Evolutionary conservation across 2,113 vertebrate species (phyloP).

Genomic region (Mandrillus leucophaeus): DNA sequence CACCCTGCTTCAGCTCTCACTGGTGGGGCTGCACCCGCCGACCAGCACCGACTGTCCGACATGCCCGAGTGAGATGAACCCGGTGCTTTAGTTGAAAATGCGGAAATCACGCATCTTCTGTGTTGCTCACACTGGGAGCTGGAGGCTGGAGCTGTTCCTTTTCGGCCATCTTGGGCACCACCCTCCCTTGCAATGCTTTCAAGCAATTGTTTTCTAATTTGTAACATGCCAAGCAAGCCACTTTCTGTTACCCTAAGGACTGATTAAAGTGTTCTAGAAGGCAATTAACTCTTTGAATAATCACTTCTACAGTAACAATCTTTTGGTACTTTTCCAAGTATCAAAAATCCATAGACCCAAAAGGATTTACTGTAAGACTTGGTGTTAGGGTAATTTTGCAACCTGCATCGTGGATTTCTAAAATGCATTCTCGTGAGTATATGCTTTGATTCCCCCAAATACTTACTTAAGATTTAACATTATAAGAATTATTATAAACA

Average conservation of each 20-base stretch:
- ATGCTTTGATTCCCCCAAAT: background rate
- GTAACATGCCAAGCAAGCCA: background rate
- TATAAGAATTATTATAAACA: background rate
- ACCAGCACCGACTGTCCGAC: too few species aligned
- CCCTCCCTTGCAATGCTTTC: background rate
- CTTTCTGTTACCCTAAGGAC: background rate
- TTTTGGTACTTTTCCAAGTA: background rate
- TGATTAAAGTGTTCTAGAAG: background rate
- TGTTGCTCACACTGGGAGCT: too few species aligned
- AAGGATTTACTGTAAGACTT: background rate
- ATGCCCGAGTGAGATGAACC: too few species aligned
- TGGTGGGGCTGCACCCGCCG: accelerated
- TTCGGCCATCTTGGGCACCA: too few species aligned
- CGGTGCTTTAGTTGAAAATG: too few species aligned
- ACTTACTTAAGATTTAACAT: background rate
- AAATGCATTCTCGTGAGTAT: background rate
- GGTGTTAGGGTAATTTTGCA: background rate
- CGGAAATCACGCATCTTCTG: accelerated
- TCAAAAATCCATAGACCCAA: background rate
- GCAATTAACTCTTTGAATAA: background rate
- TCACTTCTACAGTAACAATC: background rate
- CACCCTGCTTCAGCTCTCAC: too few species aligned
- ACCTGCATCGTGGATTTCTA: background rate
- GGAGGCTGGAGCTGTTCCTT: too few species aligned
- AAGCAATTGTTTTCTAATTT: constrained; percentile 29